Evolutionary conservation across 2,797 vertebrate genomes (phyloP), one percentile per base, ranked within the genome.

Genomic region (Mus spretus): DNA sequence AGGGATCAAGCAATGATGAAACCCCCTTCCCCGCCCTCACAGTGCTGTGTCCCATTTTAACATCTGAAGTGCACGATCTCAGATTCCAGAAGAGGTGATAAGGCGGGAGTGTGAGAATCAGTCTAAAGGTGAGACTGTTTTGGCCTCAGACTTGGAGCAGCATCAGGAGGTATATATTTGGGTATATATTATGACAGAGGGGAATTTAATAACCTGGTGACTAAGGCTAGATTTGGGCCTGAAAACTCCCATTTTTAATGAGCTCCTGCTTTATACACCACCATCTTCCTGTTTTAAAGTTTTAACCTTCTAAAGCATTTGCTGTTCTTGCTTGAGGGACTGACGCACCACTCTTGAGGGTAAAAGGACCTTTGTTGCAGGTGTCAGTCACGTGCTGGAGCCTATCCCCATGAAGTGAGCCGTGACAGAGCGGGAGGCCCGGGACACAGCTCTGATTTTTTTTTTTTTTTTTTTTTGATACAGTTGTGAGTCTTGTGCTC

Each of bases 281-380:
- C 20, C 44, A 47, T 78, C 44, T 72, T 93, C 74, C 78, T 80
- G 15, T 80, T 96, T 86, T 89, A 74, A 91, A 40, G 34, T 80
- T 81, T 89, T 85, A 92, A 77, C 55, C 91, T 88, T 65, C 53
- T 12, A 75, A 85, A 91, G 34, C 53, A 81, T 57, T 74, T 84
- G 53, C 47, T 55, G 84, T 65, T 79, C 84, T 92, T 95, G 67
- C 40, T 89, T 22, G 34, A 19, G 28, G 55, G 82, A 14, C 59
- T 93, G 84, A 84, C 67, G 40, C 17, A 24, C 44, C 86, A 79
- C 65, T 95, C 72, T 93, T 47, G 65, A 95, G 74, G 94, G 81
- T 78, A 37, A 94, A 75, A 9, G 31, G 5, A 50, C 19, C 34
- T 95, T 87, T 83, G 74, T 34, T 93, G 55, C 47, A 55, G 44